These are phyloP conservation scores for Marronus borbonicus DNA, from an alignment of 2,888 invertebrate genomes.

Conservation along the genomic window DNA sequence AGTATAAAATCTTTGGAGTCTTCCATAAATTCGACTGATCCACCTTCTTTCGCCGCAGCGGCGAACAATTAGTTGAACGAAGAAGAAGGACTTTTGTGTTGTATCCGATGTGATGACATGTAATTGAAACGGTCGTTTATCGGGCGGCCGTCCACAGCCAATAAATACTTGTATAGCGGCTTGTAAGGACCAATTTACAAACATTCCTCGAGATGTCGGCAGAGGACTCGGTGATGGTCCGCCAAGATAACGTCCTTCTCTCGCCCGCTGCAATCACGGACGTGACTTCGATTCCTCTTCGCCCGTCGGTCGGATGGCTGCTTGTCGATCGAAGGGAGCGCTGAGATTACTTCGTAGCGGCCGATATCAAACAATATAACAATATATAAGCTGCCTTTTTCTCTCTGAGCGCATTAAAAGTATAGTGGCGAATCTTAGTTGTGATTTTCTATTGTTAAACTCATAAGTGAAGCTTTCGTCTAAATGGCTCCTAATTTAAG, in stretches of 20 bases:
- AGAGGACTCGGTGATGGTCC: constrained; percentile 63
- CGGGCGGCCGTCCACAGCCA: constrained; percentile 53
- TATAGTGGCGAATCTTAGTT: background rate
- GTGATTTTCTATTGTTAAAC: too few species aligned
- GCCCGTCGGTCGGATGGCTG: background rate
- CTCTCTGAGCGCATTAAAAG: background rate
- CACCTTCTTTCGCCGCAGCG: constrained; percentile 30
- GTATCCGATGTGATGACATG: constrained; percentile 51
- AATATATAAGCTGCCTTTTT: constrained; percentile 11
- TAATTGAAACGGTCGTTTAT: constrained; percentile 54
- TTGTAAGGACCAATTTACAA: constrained; percentile 69
- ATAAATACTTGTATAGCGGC: constrained; percentile 63
- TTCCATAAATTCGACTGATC: constrained; percentile 47
- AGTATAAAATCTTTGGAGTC: constrained; percentile 15
- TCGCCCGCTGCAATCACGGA: constrained; percentile 41
- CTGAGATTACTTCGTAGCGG: constrained; percentile 9
- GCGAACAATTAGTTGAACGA: constrained; percentile 48
- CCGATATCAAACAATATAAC: constrained; percentile 39
- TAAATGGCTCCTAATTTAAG: too few species aligned
- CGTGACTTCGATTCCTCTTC: constrained; percentile 17
- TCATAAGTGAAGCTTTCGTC: too few species aligned
- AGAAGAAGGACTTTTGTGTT: constrained; percentile 46
- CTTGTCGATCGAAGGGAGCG: background rate
- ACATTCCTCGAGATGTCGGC: constrained; percentile 67
- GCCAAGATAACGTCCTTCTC: constrained; percentile 56